phyloP scores from a whole-genome alignment of 2,113 vertebrate species.

The Pandion haliaetus region DNA sequence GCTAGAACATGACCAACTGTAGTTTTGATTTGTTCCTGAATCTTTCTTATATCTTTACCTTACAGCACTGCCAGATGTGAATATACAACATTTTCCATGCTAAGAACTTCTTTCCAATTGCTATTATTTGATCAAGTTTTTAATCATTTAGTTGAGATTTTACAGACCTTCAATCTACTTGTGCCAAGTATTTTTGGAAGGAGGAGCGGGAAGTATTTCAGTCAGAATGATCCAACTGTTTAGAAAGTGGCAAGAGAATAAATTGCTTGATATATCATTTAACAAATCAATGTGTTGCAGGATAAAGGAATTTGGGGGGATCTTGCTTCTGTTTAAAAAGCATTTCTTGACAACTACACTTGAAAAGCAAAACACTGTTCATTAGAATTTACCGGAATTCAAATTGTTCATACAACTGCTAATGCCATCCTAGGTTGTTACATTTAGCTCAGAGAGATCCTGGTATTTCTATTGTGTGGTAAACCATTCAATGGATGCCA shows the following conservation, averaged over 20 bases:
- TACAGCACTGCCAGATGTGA: not conserved
- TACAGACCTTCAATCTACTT: not conserved
- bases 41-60: not conserved
- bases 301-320: not conserved
- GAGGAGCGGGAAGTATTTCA: not conserved
- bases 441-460: not conserved
- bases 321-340: not conserved
- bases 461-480: not conserved
- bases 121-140: not conserved
- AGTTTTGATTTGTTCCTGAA: not conserved
- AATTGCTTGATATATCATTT: not conserved
- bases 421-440: not conserved
- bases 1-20: not conserved
- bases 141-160: not conserved
- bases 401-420: not conserved
- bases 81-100: not conserved
- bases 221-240: not conserved
- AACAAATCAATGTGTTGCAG: not conserved
- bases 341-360: not conserved
- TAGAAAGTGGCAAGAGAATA: not conserved
- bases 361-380: not conserved
- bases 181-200: not conserved
- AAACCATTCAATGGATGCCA: conserved; percentile 44
- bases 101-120: not conserved
- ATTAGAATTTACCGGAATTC: not conserved